phyloP scores from a whole-genome alignment of 35 echinoderm and acorn worm species.

The Hemicentrotus pulcherrimus region DNA sequence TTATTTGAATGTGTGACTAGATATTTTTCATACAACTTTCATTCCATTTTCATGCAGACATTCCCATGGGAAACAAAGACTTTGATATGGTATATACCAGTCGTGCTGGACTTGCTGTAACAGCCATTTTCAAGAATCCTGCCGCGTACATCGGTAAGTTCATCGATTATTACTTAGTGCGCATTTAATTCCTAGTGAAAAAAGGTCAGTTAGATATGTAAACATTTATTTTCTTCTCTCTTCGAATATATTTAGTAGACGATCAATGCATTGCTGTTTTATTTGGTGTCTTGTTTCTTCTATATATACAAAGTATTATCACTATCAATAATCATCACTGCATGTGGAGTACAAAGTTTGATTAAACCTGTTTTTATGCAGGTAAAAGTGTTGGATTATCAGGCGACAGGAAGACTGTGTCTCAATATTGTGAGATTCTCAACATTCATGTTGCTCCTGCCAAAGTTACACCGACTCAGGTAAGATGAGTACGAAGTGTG shows the following conservation, averaged over 20 bases:
- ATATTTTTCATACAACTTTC: background rate
- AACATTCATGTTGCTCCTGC: conserved; percentile 20
- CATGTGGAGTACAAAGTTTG: too few species aligned
- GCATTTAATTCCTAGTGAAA: too few species aligned
- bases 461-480: background rate
- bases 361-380: background rate
- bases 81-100: conserved; percentile 1
- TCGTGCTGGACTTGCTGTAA: conserved; percentile 16
- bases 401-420: conserved; percentile 47
- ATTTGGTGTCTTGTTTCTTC: too few species aligned
- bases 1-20: too few species aligned
- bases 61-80: conserved; percentile 3
- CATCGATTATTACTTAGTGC: background rate
- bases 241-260: too few species aligned
- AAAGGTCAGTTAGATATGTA: too few species aligned
- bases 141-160: conserved; percentile 36
- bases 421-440: conserved; percentile 48
- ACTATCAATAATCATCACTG: too few species aligned
- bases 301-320: too few species aligned
- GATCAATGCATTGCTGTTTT: too few species aligned
- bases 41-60: background rate
- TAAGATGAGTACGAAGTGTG: background rate
- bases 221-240: too few species aligned
- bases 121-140: conserved; percentile 39
- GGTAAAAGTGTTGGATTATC: conserved; percentile 43